These are phyloP conservation scores for Ammodramus savannarum DNA, from an alignment of 2,113 vertebrate genomes.

Conservation along the genomic window DNA sequence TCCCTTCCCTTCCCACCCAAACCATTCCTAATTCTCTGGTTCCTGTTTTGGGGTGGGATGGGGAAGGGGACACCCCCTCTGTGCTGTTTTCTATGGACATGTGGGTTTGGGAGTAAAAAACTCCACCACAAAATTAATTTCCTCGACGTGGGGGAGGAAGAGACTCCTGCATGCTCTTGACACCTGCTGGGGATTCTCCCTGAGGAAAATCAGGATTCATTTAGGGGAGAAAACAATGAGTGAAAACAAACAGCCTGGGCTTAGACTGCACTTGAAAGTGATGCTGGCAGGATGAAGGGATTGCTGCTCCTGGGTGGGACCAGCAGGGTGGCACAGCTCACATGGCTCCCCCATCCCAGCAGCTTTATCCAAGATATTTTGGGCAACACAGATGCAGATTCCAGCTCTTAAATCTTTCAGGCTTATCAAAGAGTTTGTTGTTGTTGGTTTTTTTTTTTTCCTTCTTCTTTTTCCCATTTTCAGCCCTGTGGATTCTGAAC, in stretches of 20 bases:
- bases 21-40: neutral
- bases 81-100: fast-evolving
- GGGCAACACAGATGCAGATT: slow-evolving; percentile 30
- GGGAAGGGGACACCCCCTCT: fast-evolving
- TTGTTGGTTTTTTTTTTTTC: neutral
- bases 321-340: neutral
- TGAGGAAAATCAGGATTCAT: neutral
- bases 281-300: neutral
- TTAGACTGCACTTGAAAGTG: neutral
- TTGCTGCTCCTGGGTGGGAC: neutral
- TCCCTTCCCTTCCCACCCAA: neutral
- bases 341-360: neutral
- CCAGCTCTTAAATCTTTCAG: slow-evolving; percentile 37
- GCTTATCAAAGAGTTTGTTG: slow-evolving; percentile 30
- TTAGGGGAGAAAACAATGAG: neutral
- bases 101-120: neutral
- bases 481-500: slow-evolving; percentile 25
- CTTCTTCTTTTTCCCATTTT: neutral
- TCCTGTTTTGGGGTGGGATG: fast-evolving
- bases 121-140: neutral
- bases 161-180: neutral
- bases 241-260: neutral
- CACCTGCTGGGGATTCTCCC: neutral
- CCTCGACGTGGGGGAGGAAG: neutral
- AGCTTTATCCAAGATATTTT: slow-evolving; percentile 38